These are phyloP conservation scores for Latheticus oryzae DNA, from an alignment of 2,888 invertebrate genomes.

Conservation along the genomic window DNA sequence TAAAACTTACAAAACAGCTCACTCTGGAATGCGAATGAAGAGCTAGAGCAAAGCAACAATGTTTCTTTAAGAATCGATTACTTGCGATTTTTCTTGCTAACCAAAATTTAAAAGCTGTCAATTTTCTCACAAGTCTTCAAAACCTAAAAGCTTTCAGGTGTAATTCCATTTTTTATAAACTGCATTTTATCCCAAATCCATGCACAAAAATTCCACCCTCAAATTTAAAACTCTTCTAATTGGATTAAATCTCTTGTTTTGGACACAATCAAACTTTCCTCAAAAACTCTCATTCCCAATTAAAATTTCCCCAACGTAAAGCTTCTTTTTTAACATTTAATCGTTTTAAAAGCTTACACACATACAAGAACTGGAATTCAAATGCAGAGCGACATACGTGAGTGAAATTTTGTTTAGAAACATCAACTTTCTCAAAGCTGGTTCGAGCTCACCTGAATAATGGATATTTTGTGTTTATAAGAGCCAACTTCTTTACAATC, in stretches of 20 bases:
- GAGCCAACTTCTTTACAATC: conserved; percentile 27
- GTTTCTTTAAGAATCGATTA: too few species aligned
- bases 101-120: too few species aligned
- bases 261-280: conserved; percentile 3
- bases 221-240: not conserved
- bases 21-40: too few species aligned
- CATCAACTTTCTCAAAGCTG: conserved; percentile 26
- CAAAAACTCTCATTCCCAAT: not conserved
- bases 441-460: conserved; percentile 41
- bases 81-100: too few species aligned
- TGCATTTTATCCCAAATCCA: too few species aligned
- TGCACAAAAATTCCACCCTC: not conserved
- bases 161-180: too few species aligned
- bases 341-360: conserved; percentile 20
- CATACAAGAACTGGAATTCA: conserved; percentile 3
- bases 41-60: too few species aligned
- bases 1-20: too few species aligned
- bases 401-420: conserved; percentile 7
- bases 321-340: conserved; percentile 7
- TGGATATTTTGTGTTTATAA: conserved; percentile 44
- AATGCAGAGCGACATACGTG: conserved; percentile 19
- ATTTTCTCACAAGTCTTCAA: too few species aligned
- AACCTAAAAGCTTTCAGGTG: conserved; percentile 24
- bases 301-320: conserved; percentile 19
- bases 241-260: not conserved